Conservation (phyloP, 2,888 invertebrate genomes). For the Apamea sordens region DNA sequence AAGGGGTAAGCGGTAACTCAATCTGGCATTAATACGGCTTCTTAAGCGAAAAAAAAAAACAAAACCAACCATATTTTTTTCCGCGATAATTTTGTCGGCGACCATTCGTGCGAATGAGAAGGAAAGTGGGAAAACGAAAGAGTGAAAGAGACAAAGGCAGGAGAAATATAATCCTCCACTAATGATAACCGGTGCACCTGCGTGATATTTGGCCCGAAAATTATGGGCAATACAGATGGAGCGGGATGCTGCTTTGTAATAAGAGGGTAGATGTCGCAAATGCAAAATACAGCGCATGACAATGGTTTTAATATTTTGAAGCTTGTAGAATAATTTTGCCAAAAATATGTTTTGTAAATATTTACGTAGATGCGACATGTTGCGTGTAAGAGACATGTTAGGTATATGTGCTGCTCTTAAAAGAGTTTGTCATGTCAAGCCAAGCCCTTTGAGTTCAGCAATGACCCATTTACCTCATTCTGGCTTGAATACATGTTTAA, state of each 20-base stretch:
- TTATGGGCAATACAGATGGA: slow-evolving; percentile 78
- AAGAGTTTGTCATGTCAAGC: slow-evolving; percentile 27
- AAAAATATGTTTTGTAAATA: slow-evolving; percentile 42
- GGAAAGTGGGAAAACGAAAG: slow-evolving; percentile 49
- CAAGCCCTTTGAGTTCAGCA: slow-evolving; percentile 3
- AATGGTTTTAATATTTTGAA: slow-evolving; percentile 49
- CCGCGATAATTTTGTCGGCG: slow-evolving; percentile 66
- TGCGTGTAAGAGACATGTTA: not conserved
- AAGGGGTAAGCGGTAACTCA: slow-evolving; percentile 72
- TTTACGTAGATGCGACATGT: slow-evolving; percentile 9
- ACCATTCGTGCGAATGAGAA: slow-evolving; percentile 65
- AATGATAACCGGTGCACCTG: slow-evolving; percentile 87
- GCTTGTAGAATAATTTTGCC: slow-evolving; percentile 25
- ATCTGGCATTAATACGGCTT: slow-evolving; percentile 74
- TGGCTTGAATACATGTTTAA: slow-evolving; percentile 26
- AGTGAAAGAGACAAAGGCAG: slow-evolving; percentile 69
- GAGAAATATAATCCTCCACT: slow-evolving; percentile 83
- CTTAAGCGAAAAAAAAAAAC: slow-evolving; percentile 67
- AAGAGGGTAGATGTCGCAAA: slow-evolving; percentile 66
- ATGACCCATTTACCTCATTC: slow-evolving; percentile 32
- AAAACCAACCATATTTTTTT: slow-evolving; percentile 63
- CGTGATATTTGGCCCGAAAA: slow-evolving; percentile 78
- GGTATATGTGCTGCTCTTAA: slow-evolving; percentile 19
- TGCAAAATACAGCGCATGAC: slow-evolving; percentile 57
- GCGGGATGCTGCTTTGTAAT: slow-evolving; percentile 71